Conservation (phyloP, 2,797 vertebrate species). For the Falco rusticolus region DNA sequence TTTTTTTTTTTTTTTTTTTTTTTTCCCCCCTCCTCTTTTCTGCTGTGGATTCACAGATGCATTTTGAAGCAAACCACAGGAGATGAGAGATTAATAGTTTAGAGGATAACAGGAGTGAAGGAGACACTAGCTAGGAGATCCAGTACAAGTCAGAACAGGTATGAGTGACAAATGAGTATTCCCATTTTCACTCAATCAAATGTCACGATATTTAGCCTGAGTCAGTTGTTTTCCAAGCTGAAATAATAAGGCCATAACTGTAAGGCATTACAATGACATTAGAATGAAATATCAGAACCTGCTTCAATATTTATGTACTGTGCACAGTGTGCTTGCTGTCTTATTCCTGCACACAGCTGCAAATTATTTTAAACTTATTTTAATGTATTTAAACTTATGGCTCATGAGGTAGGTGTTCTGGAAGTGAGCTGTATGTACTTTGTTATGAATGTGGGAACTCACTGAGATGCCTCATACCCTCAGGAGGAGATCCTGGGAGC, state of each 20-base stretch:
- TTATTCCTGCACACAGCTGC: neutral
- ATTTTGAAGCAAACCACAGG: neutral
- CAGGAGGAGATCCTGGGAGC: neutral
- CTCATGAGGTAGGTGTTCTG: neutral
- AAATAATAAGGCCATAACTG: neutral
- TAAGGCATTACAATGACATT: neutral
- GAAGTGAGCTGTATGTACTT: neutral
- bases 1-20: neutral
- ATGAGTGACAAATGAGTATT: neutral
- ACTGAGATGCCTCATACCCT: neutral
- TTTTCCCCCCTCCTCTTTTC: neutral
- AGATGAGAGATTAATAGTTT: neutral
- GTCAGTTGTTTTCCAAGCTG: neutral
- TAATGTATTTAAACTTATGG: neutral
- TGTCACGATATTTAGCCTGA: neutral
- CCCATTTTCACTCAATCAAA: neutral
- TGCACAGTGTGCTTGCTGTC: neutral
- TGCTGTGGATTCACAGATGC: neutral
- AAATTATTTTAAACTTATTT: neutral
- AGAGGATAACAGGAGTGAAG: neutral
- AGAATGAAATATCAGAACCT: neutral
- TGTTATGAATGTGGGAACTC: neutral
- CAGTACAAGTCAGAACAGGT: neutral
- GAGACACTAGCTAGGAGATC: neutral
- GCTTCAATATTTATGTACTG: neutral